These are phyloP conservation scores for Argentina silus DNA, from an alignment of 2,797 vertebrate genomes.

Conservation along the genomic window DNA sequence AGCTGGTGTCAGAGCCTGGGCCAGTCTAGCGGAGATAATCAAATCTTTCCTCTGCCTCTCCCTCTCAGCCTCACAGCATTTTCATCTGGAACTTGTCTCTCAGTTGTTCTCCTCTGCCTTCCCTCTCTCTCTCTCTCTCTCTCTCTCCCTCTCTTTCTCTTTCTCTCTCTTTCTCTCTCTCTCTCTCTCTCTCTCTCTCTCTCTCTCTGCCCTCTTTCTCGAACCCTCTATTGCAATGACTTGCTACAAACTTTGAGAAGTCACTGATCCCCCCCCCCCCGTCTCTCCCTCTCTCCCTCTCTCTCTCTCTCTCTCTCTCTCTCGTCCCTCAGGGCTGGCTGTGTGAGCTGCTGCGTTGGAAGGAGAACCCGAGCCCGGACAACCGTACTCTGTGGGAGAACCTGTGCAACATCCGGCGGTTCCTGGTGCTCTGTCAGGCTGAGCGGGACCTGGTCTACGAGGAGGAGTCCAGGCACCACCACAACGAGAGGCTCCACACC, in stretches of 20 bases:
- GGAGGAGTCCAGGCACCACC: constrained; percentile 95
- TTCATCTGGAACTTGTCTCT: too few relatives aligned
- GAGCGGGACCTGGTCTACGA: constrained; percentile 95
- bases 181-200: not conserved
- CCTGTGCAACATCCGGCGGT: constrained; percentile 96
- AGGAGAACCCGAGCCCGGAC: constrained; percentile 96
- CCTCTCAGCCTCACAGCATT: not conserved
- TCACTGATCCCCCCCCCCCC: not conserved
- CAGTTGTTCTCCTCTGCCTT: not conserved
- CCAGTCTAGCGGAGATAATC: constrained; percentile 96
- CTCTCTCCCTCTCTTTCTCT: not conserved
- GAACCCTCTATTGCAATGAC: not conserved
- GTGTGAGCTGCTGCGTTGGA: constrained; percentile 97
- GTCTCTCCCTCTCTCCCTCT: not conserved
- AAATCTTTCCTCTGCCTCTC: constrained; percentile 62
- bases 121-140: not conserved
- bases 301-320: not conserved
- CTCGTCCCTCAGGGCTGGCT: constrained; percentile 87
- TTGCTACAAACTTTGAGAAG: not conserved
- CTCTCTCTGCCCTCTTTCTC: constrained; percentile 12
- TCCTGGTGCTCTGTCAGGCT: constrained; percentile 88
- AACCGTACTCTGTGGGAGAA: constrained; percentile 99
- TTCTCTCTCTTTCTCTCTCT: not conserved
- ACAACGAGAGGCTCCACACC: constrained; percentile 93
- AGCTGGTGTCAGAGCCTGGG: constrained; percentile 95